These are phyloP conservation scores for human DNA, from an alignment of 2,113 vertebrate genomes.

Conservation along the genomic window GRCh38 chr15:50579501-50580000, in stretches of 20 bases:
- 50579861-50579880: too few relatives aligned
- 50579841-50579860: too few relatives aligned
- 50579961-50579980: too few relatives aligned
- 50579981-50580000: too few relatives aligned
- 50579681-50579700: not conserved
- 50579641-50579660: slow-evolving; percentile 5
- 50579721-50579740: not conserved
- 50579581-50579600: not conserved
- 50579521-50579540: not conserved
- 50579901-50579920: too few relatives aligned
- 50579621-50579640: not conserved
- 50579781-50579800: not conserved
- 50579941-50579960: too few relatives aligned
- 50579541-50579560: not conserved
- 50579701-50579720: not conserved
- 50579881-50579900: too few relatives aligned
- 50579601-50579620: slow-evolving; percentile 17
- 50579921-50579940: too few relatives aligned
- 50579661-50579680: not conserved
- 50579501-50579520: not conserved
- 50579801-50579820: too few relatives aligned
- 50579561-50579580: not conserved
- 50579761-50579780: not conserved
- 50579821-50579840: too few relatives aligned
- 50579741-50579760: not conserved